These are phyloP conservation scores for Lagopus muta DNA, from an alignment of 2,113 vertebrate species.

Conservation along the genomic window DNA sequence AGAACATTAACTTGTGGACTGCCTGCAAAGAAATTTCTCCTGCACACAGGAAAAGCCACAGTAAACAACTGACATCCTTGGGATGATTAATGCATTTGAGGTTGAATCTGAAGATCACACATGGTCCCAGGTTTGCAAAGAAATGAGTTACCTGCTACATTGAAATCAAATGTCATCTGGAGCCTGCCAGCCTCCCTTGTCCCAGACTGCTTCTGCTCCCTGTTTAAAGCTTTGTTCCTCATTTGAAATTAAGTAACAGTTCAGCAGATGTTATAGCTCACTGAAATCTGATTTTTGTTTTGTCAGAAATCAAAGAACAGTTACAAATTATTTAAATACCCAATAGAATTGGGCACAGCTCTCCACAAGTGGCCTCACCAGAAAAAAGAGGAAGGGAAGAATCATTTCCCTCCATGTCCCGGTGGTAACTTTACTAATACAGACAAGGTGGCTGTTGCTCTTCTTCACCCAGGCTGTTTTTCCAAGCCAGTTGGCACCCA, in stretches of 20 bases:
- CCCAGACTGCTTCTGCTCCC: background rate
- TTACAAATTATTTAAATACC: background rate
- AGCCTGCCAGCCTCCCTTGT: background rate
- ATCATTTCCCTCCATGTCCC: background rate
- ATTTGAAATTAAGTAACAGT: background rate
- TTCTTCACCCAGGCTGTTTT: background rate
- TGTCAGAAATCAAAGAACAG: background rate
- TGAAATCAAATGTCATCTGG: background rate
- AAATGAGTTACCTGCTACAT: background rate
- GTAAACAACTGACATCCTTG: background rate
- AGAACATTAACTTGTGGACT: background rate
- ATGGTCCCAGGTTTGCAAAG: background rate
- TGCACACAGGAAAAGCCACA: background rate
- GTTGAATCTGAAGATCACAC: background rate
- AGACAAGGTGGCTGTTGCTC: background rate
- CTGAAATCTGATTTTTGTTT: background rate
- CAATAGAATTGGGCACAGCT: background rate
- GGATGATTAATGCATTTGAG: fast-evolving
- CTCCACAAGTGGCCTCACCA: background rate
- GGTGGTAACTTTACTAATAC: background rate
- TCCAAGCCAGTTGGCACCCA: background rate
- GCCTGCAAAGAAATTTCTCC: background rate
- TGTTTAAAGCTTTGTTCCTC: background rate
- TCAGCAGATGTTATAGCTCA: background rate
- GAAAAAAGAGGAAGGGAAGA: background rate